A percentile compares a stretch with the other conserved stretches of the same genome.
phyloP scores from a whole-genome alignment of 2,797 vertebrate species.

The Serranus cabrilla region DNA sequence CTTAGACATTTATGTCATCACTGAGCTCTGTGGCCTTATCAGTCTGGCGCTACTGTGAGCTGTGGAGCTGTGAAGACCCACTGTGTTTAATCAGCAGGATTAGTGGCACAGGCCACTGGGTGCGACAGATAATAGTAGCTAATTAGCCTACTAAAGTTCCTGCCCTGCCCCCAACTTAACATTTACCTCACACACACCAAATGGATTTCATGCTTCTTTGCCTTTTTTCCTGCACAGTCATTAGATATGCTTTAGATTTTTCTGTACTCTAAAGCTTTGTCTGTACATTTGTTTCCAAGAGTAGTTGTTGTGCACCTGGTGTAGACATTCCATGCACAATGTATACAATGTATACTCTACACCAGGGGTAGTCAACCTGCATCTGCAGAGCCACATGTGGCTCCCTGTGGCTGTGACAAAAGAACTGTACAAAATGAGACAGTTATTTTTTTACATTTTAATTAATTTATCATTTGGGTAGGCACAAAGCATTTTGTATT shows the following conservation, averaged over 20 bases:
- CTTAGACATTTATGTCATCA: constrained; percentile 66
- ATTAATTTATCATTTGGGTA: no score
- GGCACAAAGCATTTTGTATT: no score
- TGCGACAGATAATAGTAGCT: constrained; percentile 76
- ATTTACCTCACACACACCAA: constrained; percentile 72
- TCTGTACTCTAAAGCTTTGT: constrained; percentile 9
- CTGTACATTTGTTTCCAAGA: constrained; percentile 17
- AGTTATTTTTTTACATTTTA: no score
- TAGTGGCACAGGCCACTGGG: constrained; percentile 77
- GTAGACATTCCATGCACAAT: background rate
- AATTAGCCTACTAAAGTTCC: constrained; percentile 81
- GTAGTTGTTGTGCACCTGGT: background rate
- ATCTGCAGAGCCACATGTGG: no score
- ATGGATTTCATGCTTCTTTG: constrained; percentile 74
- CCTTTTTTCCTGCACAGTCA: constrained; percentile 56
- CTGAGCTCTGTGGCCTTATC: constrained; percentile 69
- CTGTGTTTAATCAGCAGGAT: constrained; percentile 78
- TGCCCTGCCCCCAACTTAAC: constrained; percentile 72
- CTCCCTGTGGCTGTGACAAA: no score
- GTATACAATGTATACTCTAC: background rate
- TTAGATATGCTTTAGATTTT: constrained; percentile 50
- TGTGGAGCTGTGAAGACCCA: constrained; percentile 58
- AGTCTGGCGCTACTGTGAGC: constrained; percentile 57
- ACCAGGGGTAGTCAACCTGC: no score
- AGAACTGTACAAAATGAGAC: no score